phyloP scores from a whole-genome alignment of 1,140 invertebrate species.

The Drosophila pandora region DNA sequence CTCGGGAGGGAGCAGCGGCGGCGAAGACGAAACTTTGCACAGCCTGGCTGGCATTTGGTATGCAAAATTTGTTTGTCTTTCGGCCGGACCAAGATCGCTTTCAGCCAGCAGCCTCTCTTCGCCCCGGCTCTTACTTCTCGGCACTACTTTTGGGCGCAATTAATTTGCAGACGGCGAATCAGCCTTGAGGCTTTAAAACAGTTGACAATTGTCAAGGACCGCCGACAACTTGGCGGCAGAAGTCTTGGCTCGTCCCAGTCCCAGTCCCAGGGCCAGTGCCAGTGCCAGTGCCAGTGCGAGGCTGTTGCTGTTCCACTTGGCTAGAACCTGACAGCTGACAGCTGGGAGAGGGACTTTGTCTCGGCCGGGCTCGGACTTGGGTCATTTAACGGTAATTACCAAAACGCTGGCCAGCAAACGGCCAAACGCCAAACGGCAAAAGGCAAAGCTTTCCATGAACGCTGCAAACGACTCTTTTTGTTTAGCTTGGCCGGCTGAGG shows the following conservation, averaged over 20 bases:
- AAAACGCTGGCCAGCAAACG: constrained; percentile 25
- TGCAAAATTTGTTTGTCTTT: constrained; percentile 78
- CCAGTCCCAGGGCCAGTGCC: no score
- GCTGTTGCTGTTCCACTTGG: constrained; percentile 30
- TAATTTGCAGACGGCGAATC: constrained; percentile 77
- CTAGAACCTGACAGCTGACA: constrained; percentile 43
- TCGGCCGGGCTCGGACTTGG: constrained; percentile 42
- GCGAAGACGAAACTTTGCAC: constrained; percentile 32
- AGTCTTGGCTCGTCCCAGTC: background rate
- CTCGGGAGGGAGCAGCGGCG: constrained; percentile 17
- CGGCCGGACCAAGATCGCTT: constrained; percentile 50
- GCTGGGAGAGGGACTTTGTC: constrained; percentile 26
- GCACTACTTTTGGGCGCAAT: constrained; percentile 58
- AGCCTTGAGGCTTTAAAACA: constrained; percentile 65
- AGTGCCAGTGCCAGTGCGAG: background rate
- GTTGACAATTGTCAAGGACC: constrained; percentile 81
- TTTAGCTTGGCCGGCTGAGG: constrained; percentile 37
- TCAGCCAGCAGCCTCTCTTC: background rate
- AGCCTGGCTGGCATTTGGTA: constrained; percentile 64
- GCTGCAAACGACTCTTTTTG: constrained; percentile 31
- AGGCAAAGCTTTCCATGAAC: constrained; percentile 62
- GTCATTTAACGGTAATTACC: constrained; percentile 81
- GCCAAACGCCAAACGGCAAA: constrained; percentile 11
- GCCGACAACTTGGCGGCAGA: constrained; percentile 56
- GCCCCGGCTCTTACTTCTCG: constrained; percentile 3